phyloP scores from a whole-genome alignment of 2,797 vertebrate genomes.

The Parotocinclus haroldoi region DNA sequence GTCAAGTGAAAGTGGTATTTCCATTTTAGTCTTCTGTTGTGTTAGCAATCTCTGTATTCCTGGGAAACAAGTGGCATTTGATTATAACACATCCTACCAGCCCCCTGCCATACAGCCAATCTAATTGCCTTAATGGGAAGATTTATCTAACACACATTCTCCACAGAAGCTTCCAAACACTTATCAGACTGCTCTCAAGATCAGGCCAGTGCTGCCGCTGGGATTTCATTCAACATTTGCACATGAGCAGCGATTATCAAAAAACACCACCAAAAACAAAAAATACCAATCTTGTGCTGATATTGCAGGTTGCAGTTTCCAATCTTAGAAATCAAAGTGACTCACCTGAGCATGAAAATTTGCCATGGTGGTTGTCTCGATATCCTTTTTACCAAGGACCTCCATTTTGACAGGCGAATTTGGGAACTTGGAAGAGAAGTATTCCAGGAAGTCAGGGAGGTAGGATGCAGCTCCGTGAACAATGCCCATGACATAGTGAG shows the following conservation, averaged over 20 bases:
- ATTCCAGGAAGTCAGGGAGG: slow-evolving; percentile 96
- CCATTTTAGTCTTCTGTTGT: not conserved
- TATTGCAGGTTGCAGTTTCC: no score
- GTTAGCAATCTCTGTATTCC: not conserved
- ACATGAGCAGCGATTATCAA: no score
- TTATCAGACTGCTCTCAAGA: slow-evolving; percentile 8
- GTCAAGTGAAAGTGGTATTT: slow-evolving; percentile 11
- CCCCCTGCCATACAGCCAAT: not conserved
- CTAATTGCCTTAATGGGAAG: no score
- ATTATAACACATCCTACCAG: slow-evolving; percentile 10
- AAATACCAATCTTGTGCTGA: no score
- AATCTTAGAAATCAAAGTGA: not conserved
- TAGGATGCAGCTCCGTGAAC: slow-evolving; percentile 93
- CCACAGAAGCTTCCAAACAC: not conserved
- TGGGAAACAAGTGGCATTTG: slow-evolving; percentile 20
- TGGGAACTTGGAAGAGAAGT: slow-evolving; percentile 96
- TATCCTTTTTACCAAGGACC: slow-evolving; percentile 98
- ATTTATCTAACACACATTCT: not conserved
- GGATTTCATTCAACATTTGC: not conserved
- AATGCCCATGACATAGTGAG: slow-evolving; percentile 95
- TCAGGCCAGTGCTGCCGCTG: slow-evolving; percentile 3
- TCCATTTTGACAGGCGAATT: slow-evolving; percentile 97
- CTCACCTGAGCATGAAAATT: slow-evolving; percentile 97
- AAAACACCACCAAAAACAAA: not conserved
- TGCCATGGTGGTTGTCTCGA: slow-evolving; percentile 97